These are phyloP conservation scores for Drosophila dives DNA, from an alignment of 2,888 invertebrate genomes.

Conservation along the genomic window DNA sequence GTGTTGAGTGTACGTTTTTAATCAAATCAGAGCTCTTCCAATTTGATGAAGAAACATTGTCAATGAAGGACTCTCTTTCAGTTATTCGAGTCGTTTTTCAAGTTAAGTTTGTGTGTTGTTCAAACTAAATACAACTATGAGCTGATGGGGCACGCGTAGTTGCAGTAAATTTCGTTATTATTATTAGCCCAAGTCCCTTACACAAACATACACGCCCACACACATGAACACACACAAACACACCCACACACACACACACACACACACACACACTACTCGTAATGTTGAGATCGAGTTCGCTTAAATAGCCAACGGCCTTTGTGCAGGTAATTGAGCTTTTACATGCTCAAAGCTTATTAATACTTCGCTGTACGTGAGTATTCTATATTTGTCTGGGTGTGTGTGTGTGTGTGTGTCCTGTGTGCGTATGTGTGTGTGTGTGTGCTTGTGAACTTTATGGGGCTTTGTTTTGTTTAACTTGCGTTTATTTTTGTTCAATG, in stretches of 20 bases:
- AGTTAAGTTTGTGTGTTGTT: conserved; percentile 13
- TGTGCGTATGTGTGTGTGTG: not conserved
- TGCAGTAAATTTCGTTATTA: conserved; percentile 36
- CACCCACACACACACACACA: not conserved
- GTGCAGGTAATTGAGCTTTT: conserved; percentile 67
- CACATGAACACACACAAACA: conserved; percentile 1
- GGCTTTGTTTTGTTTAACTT: conserved; percentile 47
- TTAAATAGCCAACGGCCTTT: conserved; percentile 52
- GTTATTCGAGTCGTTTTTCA: conserved; percentile 8
- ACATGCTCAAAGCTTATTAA: conserved; percentile 72
- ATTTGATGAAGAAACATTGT: conserved; percentile 1
- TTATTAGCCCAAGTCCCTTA: conserved; percentile 21
- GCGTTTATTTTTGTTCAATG: conserved; percentile 47
- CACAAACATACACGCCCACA: conserved; percentile 10
- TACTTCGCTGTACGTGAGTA: conserved; percentile 43
- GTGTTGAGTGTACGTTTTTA: not conserved
- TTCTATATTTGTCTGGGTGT: conserved; percentile 22
- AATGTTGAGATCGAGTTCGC: conserved; percentile 34
- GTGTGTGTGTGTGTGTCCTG: not conserved
- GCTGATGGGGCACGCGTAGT: conserved; percentile 21
- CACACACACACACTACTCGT: conserved; percentile 5
- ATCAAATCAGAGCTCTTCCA: not conserved
- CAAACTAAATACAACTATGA: conserved; percentile 15
- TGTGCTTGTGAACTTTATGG: conserved; percentile 31
- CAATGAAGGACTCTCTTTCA: not conserved